Base-by-base conservation (phyloP, 1,140 invertebrate genomes). In the Camponotus vicinus region DNA sequence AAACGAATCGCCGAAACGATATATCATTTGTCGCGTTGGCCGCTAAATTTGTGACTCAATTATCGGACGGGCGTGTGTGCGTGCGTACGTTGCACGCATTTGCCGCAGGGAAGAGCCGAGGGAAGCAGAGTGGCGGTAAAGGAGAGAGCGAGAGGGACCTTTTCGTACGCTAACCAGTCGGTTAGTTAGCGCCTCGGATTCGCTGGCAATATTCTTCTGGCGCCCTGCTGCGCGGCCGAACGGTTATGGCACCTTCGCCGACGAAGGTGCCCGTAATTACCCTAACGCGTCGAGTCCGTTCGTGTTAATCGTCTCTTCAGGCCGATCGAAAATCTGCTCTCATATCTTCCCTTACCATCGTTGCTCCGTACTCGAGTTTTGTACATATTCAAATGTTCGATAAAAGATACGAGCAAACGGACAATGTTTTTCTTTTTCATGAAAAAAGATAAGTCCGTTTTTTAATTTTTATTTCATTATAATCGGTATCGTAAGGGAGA, bases 191-290 rank as follows among this genome's bases (percentile, higher is more conserved):
- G 86, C 83, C 85, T 90, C 49, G 57, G 61, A 91, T 88, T 90
- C 88, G 86, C 86, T 82, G 82, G 59, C 79, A 87, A 87, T 89
- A 89, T 88, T 91, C 86, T 34, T 61, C 18, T 64, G 87, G 86
- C 87, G 67, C 90, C 92, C 90, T 64, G 83, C 83, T 63, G 91
- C 13, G 91, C 77, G 69, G 21, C 79, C 78, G 59, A 91, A 88
- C 77, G 86, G 86, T 93, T 92, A 92, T 92, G 87, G 88, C 91
- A 93, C 88, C 90, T 88, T 76, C 71, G 66, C 75, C 69, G 70
- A 86, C 80, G 87, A 90, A 92, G 89, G 69, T 83, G 88, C 61
- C 69, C 85, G 90, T 93, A 93, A 93, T 93, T 93, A 93, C 90
- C 87, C 88, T 91, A 93, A 92, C 89, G 91, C 88, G 86, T 93